A percentile compares a stretch with the other conserved stretches of the same genome.
These are phyloP conservation scores for Mungos mungo DNA, from an alignment of 2,113 vertebrate genomes.

Conservation along the genomic window DNA sequence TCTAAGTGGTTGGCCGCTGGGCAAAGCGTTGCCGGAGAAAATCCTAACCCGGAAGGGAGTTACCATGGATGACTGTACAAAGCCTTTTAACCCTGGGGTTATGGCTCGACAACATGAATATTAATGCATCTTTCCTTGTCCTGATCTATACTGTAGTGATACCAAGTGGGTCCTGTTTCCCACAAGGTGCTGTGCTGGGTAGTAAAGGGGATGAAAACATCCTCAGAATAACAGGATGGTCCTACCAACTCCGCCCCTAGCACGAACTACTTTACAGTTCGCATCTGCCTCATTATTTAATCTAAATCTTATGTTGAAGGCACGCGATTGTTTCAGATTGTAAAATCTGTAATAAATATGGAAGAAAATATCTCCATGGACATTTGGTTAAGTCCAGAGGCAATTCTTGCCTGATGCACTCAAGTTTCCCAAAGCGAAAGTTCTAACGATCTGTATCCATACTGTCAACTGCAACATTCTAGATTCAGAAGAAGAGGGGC, in stretches of 20 bases:
- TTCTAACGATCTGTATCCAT: not conserved
- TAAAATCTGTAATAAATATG: conserved; percentile 29
- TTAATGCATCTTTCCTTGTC: not conserved
- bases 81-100: not conserved
- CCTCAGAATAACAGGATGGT: not conserved
- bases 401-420: not conserved
- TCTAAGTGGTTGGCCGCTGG: not conserved
- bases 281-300: conserved; percentile 17
- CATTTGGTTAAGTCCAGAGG: conserved; percentile 41
- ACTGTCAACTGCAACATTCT: conserved; percentile 20
- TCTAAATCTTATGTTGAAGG: conserved; percentile 27
- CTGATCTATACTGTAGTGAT: not conserved
- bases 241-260: not conserved
- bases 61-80: not conserved
- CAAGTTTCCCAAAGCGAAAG: not conserved
- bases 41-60: not conserved
- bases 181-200: not conserved
- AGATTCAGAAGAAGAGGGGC: not conserved
- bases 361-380: not conserved
- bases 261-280: not conserved
- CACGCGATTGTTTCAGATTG: not conserved
- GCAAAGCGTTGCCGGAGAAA: not conserved
- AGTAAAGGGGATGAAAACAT: not conserved
- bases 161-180: not conserved
- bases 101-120: not conserved